Base-by-base conservation (phyloP, 2,113 vertebrate species). In the Phainopepla nitens region DNA sequence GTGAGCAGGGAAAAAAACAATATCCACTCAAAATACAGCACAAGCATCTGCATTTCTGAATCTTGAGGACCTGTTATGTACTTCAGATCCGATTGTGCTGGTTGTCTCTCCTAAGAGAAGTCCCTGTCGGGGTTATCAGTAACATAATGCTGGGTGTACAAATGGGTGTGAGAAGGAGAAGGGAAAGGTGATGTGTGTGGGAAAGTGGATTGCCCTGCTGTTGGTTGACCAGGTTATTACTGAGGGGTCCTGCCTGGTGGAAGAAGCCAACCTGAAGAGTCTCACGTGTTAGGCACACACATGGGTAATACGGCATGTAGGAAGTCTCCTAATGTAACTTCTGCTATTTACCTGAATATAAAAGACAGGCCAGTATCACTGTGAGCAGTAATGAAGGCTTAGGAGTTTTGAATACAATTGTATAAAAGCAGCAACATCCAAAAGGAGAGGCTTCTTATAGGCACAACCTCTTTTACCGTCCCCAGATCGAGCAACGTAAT, bases 251-350 rank as follows among this genome's bases (percentile, higher is more conserved):
- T 65, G 50, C 66, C 20, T 61, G 27, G 5, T 89, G n/a, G 47
- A 51, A 70, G 18, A 53, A 81, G 45, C 15, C 56, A 51, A 2
- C 31, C 54, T 56, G 61, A 81, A 39, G 22, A 39, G 16, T 33
- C 45, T 60, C 22, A 14, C 0, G 0, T 56, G 23, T 89, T 89
- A 89, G 69, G 24, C 41, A 27, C 0, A 1, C 47, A 14, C 20
- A 12, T 54, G 27, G 53, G 22, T 47, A 42, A n/a, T 22, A 33
- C 0, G 2, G 28, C 2, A 2, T 27, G 24, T 61, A 35, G 50
- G 62, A 76, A 64, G 11, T 42, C 53, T 84, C 36, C 44, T 45
- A 10, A 33, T 33, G 11, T 44, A 62, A 45, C 41, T 47, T 24
- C 16, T 29, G 22, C 49, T 71, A 2, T 50, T 71, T 68, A 36